Conservation (phyloP, 2,113 vertebrate species). For the Murina feae region DNA sequence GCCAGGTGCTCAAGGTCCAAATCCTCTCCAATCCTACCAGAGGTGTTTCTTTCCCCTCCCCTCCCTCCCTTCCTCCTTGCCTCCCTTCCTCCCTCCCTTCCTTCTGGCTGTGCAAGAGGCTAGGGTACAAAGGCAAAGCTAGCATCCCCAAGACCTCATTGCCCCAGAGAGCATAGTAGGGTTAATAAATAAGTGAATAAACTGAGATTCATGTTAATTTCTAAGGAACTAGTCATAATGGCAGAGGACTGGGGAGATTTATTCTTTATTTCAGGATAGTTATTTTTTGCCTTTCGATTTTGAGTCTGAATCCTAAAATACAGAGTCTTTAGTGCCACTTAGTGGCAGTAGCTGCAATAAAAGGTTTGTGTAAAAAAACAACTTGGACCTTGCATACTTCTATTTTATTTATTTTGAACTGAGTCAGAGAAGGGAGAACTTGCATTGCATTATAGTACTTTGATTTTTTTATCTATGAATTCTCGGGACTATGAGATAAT, state of each 20-base stretch:
- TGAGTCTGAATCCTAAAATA: not conserved
- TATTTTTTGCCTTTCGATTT: not conserved
- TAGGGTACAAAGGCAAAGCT: no score
- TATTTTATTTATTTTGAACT: not conserved
- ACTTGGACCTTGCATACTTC: not conserved
- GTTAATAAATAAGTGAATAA: not conserved
- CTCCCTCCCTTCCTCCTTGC: no score
- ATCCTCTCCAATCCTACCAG: no score
- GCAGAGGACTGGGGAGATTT: not conserved
- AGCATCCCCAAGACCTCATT: no score
- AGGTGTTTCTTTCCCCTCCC: no score
- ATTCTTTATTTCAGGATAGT: not conserved
- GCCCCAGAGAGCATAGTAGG: not conserved
- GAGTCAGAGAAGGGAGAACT: not conserved
- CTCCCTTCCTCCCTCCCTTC: no score
- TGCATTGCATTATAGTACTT: not conserved
- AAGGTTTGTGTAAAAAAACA: not conserved
- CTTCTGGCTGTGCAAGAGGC: no score
- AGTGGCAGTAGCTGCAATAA: slow-evolving; percentile 30
- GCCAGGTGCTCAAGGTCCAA: no score
- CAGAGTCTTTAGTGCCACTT: slow-evolving; percentile 59
- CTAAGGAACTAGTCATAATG: not conserved
- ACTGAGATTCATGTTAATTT: not conserved
- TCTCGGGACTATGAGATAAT: not conserved
- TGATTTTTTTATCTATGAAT: not conserved